Evolutionary conservation across 1,140 invertebrate species (phyloP).

Genomic region (Eufriesea mexicana): DNA sequence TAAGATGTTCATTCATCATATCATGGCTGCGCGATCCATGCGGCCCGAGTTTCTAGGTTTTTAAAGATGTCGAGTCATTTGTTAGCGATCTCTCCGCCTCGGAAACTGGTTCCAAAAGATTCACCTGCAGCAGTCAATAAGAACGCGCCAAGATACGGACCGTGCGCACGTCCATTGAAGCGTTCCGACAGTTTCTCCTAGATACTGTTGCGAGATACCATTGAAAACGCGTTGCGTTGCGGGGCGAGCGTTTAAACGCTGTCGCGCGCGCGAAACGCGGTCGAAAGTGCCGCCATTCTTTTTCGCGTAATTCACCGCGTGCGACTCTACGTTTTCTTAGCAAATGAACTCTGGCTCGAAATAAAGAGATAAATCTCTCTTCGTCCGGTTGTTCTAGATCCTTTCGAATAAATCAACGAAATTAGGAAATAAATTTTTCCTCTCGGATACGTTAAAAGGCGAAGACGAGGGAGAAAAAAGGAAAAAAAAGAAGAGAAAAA

Average conservation of each 20-base stretch:
- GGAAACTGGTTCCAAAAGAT: constrained; percentile 18
- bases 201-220: constrained; percentile 12
- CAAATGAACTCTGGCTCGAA: constrained; percentile 28
- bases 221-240: constrained; percentile 2
- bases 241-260: background rate
- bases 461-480: too few species aligned
- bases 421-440: constrained; percentile 41
- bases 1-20: constrained; percentile 2
- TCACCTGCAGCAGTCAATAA: background rate
- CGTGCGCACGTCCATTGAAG: background rate
- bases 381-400: background rate
- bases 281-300: background rate
- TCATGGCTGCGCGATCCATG: too few species aligned
- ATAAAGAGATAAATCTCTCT: constrained; percentile 21
- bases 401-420: constrained; percentile 24
- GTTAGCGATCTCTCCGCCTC: background rate
- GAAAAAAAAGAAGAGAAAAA: background rate
- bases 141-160: background rate
- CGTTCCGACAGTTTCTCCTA: constrained; percentile 23
- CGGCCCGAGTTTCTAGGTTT: background rate
- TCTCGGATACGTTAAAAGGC: background rate
- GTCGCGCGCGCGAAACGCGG: background rate
- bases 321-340: background rate
- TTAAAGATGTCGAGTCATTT: background rate
- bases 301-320: background rate